Conservation (phyloP, 2,888 invertebrate species). For the Lepidochrysops patricia region DNA sequence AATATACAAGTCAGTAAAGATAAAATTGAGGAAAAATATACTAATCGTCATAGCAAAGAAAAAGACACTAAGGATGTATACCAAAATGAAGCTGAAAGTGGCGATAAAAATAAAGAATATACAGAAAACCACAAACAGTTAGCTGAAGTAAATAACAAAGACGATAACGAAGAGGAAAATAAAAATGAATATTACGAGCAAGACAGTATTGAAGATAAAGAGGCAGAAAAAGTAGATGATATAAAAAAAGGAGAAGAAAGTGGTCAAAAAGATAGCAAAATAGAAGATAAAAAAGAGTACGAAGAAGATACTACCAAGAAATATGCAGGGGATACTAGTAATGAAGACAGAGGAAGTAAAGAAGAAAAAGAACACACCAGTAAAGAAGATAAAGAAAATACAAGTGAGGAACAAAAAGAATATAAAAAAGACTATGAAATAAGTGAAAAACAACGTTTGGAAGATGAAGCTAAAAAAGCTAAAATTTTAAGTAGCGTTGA, state of each 20-base stretch:
- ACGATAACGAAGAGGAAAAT: not conserved
- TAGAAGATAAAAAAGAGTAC: not conserved
- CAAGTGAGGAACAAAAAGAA: slow-evolving; percentile 23
- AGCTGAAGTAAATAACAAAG: not conserved
- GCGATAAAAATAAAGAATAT: not conserved
- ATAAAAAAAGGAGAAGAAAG: not conserved
- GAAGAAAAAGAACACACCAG: slow-evolving; percentile 18
- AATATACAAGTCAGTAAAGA: not conserved
- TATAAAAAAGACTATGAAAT: slow-evolving; percentile 19
- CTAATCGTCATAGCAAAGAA: not conserved
- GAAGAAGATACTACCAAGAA: not conserved
- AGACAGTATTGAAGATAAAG: slow-evolving; percentile 17
- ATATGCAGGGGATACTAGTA: slow-evolving; percentile 12
- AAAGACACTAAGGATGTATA: not conserved
- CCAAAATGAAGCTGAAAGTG: not conserved
- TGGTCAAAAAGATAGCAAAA: not conserved
- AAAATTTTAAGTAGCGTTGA: slow-evolving; percentile 54
- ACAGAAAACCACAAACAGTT: not conserved
- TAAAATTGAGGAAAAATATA: not conserved
- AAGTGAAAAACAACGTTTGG: slow-evolving; percentile 38
- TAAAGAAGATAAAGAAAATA: slow-evolving; percentile 19
- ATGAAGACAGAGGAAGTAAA: not conserved
- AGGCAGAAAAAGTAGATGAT: slow-evolving; percentile 17
- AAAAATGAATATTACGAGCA: slow-evolving; percentile 12
- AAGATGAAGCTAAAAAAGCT: slow-evolving; percentile 52